phyloP scores from a whole-genome alignment of 2,113 vertebrate genomes.

The Lampris incognitus region DNA sequence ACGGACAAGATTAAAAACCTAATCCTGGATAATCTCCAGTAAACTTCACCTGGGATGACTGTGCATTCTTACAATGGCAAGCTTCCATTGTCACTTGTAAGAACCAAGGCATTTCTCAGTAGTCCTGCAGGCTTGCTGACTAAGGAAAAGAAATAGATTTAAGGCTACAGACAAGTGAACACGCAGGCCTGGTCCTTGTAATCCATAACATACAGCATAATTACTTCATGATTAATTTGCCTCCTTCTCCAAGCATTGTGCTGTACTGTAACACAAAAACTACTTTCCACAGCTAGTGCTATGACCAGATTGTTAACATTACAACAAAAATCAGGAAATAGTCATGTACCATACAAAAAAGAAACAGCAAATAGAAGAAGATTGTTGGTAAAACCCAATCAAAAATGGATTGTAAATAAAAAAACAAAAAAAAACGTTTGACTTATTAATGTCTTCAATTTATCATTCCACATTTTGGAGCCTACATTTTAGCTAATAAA shows the following conservation, averaged over 20 bases:
- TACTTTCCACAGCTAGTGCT: too few relatives aligned
- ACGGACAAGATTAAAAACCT: constrained; percentile 47
- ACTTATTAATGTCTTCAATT: too few relatives aligned
- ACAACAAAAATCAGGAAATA: too few relatives aligned
- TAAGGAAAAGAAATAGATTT: constrained; percentile 9
- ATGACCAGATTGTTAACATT: too few relatives aligned
- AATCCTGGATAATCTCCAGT: constrained; percentile 65
- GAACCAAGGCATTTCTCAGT: constrained; percentile 11
- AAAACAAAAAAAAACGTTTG: too few relatives aligned
- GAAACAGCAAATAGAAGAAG: too few relatives aligned
- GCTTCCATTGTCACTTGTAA: constrained; percentile 18
- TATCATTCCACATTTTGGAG: too few relatives aligned
- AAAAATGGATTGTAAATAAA: too few relatives aligned
- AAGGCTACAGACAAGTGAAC: background rate
- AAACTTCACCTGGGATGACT: constrained; percentile 43
- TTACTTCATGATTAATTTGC: constrained; percentile 32
- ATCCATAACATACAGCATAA: constrained; percentile 35
- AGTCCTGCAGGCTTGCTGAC: constrained; percentile 5
- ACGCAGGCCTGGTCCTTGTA: constrained; percentile 2
- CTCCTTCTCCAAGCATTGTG: background rate
- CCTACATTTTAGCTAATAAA: too few relatives aligned
- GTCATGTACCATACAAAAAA: too few relatives aligned
- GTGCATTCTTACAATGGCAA: constrained; percentile 27
- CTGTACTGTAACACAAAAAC: background rate
- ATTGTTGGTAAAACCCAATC: too few relatives aligned